phyloP scores from a whole-genome alignment of 2,797 vertebrate species.

The Clarias platycephalus region DNA sequence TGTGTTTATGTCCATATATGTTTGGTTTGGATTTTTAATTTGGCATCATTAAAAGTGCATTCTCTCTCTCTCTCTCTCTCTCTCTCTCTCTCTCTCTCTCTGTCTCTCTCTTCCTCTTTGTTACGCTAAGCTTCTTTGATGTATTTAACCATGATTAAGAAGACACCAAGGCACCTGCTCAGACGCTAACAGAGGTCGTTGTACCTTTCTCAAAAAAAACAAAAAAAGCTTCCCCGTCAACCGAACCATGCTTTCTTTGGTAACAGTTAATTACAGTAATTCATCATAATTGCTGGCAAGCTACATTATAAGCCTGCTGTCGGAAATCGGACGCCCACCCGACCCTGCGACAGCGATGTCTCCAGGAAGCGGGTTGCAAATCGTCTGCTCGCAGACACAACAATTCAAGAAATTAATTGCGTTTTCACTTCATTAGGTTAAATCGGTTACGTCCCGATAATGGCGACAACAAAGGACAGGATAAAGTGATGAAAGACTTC shows the following conservation, averaged over 20 bases:
- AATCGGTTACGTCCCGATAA: constrained; percentile 44
- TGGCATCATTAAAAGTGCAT: not conserved
- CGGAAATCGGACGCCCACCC: constrained; percentile 37
- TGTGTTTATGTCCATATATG: no score
- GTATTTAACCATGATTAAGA: constrained; percentile 49
- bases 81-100: not conserved
- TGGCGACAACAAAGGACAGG: constrained; percentile 34
- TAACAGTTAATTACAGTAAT: constrained; percentile 85
- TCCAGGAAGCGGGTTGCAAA: constrained; percentile 45
- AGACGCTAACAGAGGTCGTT: constrained; percentile 7
- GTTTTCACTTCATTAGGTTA: constrained; percentile 53
- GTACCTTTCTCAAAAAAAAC: constrained; percentile 47
- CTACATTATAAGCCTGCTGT: constrained; percentile 68
- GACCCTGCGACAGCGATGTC: constrained; percentile 39
- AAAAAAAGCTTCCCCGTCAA: constrained; percentile 72
- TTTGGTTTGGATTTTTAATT: not conserved
- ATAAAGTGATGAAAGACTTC: constrained; percentile 29
- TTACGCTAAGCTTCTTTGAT: constrained; percentile 42
- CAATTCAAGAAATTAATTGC: constrained; percentile 35
- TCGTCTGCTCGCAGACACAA: constrained; percentile 36
- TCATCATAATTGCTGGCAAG: constrained; percentile 82
- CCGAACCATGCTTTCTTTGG: constrained; percentile 77
- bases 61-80: not conserved
- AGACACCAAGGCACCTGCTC: constrained; percentile 34
- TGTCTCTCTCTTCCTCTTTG: not conserved